A percentile compares a stretch with the other conserved stretches of the same genome.
These are phyloP conservation scores for Tolypeutes matacus DNA, from an alignment of 2,797 vertebrate genomes.

Conservation along the genomic window DNA sequence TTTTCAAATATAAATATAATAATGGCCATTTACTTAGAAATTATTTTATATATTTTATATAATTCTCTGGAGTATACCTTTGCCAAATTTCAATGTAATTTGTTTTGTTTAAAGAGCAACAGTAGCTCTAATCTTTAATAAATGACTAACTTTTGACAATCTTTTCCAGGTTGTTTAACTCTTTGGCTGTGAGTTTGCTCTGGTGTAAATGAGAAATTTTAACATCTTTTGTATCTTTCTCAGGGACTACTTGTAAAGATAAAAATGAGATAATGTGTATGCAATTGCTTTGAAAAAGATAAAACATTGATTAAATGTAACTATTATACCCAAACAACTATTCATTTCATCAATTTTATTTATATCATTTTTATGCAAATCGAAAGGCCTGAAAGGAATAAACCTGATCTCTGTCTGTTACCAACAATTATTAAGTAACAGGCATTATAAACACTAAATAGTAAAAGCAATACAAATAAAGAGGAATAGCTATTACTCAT, in stretches of 20 bases:
- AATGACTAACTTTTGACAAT: background rate
- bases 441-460: background rate
- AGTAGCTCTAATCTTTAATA: background rate
- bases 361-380: background rate
- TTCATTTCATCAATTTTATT: constrained; percentile 26
- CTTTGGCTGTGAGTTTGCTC: background rate
- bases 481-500: background rate
- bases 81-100: background rate
- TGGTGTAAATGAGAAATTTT: constrained; percentile 28
- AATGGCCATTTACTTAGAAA: background rate
- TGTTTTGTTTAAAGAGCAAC: background rate
- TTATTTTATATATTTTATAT: background rate
- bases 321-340: background rate
- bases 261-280: background rate
- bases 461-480: background rate
- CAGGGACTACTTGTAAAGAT: background rate
- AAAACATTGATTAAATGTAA: background rate
- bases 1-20: background rate
- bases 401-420: background rate
- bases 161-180: constrained; percentile 7
- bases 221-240: constrained; percentile 4
- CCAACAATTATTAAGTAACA: background rate
- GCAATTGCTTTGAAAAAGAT: background rate
- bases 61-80: background rate
- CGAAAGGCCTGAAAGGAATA: background rate